A percentile compares a stretch with the other conserved stretches of the same genome.
Conservation (phyloP, 1,140 invertebrate genomes). For the Trachelipus rathkii region DNA sequence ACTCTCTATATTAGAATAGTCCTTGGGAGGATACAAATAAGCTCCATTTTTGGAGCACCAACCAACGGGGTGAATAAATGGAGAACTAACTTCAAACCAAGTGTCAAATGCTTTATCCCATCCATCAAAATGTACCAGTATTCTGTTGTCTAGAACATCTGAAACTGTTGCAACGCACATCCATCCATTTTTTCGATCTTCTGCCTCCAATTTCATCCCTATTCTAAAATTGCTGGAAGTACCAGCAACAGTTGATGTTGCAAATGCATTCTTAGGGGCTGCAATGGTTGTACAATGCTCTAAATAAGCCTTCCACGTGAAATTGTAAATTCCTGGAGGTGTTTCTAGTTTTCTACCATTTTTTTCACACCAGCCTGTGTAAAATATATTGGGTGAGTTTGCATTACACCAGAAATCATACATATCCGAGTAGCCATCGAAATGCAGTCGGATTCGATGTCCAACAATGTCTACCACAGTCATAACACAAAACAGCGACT, state of each 20-base stretch:
- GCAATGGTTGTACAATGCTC: slow-evolving; percentile 68
- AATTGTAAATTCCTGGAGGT: slow-evolving; percentile 67
- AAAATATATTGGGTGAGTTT: slow-evolving; percentile 85
- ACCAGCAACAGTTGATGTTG: slow-evolving; percentile 52
- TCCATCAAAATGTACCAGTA: slow-evolving; percentile 90
- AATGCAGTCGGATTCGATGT: slow-evolving; percentile 76
- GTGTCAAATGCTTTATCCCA: slow-evolving; percentile 93
- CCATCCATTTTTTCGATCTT: slow-evolving; percentile 82
- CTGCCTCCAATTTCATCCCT: slow-evolving; percentile 92
- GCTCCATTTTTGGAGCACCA: slow-evolving; percentile 81
- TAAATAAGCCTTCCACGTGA: slow-evolving; percentile 81
- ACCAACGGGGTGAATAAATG: slow-evolving; percentile 88
- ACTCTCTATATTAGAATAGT: slow-evolving; percentile 38
- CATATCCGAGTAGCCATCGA: slow-evolving; percentile 83
- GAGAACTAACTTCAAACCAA: slow-evolving; percentile 83
- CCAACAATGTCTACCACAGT: slow-evolving; percentile 74
- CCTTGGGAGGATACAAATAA: slow-evolving; percentile 78
- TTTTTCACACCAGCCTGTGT: slow-evolving; percentile 85
- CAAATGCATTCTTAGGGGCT: slow-evolving; percentile 73
- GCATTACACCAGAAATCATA: slow-evolving; percentile 94
- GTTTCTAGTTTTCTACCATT: slow-evolving; percentile 68
- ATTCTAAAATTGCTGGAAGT: slow-evolving; percentile 59
- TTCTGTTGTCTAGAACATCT: slow-evolving; percentile 56
- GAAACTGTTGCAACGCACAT: slow-evolving; percentile 71
- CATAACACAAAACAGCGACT: slow-evolving; percentile 80